Evolutionary conservation across 2,113 vertebrate species (phyloP).

Genomic region (Chlamydotis undulata): DNA sequence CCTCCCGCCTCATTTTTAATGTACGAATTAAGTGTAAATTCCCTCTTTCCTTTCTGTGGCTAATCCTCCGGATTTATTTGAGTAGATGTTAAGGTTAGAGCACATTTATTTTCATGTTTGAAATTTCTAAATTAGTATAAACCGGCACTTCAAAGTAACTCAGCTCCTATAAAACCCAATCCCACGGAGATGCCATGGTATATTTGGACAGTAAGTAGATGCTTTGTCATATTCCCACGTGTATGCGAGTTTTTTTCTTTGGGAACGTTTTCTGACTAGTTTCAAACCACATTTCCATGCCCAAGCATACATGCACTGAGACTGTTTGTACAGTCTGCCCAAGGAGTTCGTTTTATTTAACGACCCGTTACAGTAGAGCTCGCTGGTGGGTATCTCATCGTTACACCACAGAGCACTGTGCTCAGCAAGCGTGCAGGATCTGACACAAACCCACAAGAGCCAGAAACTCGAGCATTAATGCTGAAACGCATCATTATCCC

Average conservation of each 20-base stretch:
- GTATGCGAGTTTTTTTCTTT: constrained; percentile 51
- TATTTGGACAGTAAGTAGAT: constrained; percentile 65
- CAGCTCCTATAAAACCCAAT: constrained; percentile 50
- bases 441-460: constrained; percentile 60
- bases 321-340: constrained; percentile 50
- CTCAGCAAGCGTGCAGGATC: constrained; percentile 26
- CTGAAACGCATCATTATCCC: constrained; percentile 42
- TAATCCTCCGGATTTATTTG: constrained; percentile 49
- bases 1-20: constrained; percentile 13
- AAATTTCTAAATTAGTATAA: constrained; percentile 67
- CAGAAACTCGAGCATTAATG: constrained; percentile 40
- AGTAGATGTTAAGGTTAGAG: constrained; percentile 33
- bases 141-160: constrained; percentile 61
- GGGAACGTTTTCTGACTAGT: constrained; percentile 52
- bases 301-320: constrained; percentile 14
- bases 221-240: constrained; percentile 60
- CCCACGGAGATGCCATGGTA: constrained; percentile 25
- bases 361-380: constrained; percentile 7
- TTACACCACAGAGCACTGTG: constrained; percentile 23
- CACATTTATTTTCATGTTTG: constrained; percentile 56
- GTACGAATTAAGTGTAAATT: constrained; percentile 54
- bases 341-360: constrained; percentile 42
- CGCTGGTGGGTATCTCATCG: constrained; percentile 46
- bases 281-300: constrained; percentile 49
- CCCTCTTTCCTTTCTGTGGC: constrained; percentile 44